These are phyloP conservation scores for Acestrorhynchus altus DNA, from an alignment of 2,797 vertebrate species.

Conservation along the genomic window DNA sequence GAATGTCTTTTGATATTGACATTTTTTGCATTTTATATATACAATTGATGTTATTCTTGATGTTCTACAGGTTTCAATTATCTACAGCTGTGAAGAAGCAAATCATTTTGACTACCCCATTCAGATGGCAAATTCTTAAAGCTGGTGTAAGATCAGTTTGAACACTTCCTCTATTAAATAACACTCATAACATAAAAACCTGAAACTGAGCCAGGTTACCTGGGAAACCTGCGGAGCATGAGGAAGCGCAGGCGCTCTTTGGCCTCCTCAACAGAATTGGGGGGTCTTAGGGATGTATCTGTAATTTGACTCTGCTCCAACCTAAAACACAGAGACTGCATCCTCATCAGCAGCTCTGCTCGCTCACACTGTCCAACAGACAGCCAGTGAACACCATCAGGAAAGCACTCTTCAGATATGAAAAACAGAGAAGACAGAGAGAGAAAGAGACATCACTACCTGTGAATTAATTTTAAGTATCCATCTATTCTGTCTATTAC, in stretches of 20 bases:
- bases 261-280: slow-evolving; percentile 91
- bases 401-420: slow-evolving; percentile 84
- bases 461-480: neutral
- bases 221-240: slow-evolving; percentile 85
- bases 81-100: too few species aligned
- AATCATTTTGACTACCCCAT: too few species aligned
- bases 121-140: too few species aligned
- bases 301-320: slow-evolving; percentile 87
- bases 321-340: slow-evolving; percentile 92
- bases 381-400: slow-evolving; percentile 93
- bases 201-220: slow-evolving; percentile 72
- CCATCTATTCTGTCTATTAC: too few species aligned
- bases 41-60: too few species aligned
- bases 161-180: too few species aligned
- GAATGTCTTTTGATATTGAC: too few species aligned
- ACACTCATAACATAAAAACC: too few species aligned
- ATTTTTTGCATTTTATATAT: too few species aligned
- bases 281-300: slow-evolving; percentile 78
- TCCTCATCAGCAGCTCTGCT: slow-evolving; percentile 89
- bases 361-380: slow-evolving; percentile 94
- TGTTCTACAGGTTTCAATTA: too few species aligned
- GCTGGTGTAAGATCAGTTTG: too few species aligned
- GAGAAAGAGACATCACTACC: neutral
- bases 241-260: slow-evolving; percentile 92
- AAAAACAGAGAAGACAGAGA: neutral